Evolutionary conservation across 35 echinoderm and acorn worm genomes (phyloP), one percentile per base, ranked within the genome.

Genomic region (Ptychodera flava): DNA sequence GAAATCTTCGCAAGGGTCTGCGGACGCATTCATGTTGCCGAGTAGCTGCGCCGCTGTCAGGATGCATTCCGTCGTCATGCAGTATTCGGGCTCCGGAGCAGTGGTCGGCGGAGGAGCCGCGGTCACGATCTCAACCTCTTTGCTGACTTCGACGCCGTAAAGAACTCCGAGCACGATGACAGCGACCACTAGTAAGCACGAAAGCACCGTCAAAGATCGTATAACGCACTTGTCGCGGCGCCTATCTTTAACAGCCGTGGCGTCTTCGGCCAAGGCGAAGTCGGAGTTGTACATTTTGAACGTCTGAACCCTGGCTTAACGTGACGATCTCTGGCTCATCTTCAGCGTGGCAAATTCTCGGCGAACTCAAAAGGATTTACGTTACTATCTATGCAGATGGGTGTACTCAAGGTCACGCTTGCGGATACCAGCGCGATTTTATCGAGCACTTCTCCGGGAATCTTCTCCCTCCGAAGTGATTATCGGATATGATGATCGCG

Each of bases 1-100:
- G 85, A 97, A 97, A 78, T 97, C 92, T 33, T 87, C 82, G 79
- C 95, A 97, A 34, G 95, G 95, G 77, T 97, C 90, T 34, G 84
- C 85, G 1, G 52, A 35, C 16, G 36, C 29, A 78, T 97, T 85
- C 95, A 97, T 94, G 0, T 76, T 78, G 64, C 38, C 32, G 15
- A 81, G 82, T n/a, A 78, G 33, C 12, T 83, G 45, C 6, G 45
- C 45, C 45, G 45, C 6, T 64, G 45, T 64, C 22, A 64, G 45
- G 6, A 64, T 64, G 22, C 45, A 64, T 64, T 64, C 45, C 45
- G 45, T 64, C 45, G 45, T 64, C 45, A 64, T 64, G 45, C 45
- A 64, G 22, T 64, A 64, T 64, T 64, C 45, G 45, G 6, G 6
- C 22, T 64, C 45, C 6, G 45, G 45, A 12, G 22, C 22, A 64